phyloP scores from a whole-genome alignment of 2,888 invertebrate species.

The Drepana falcataria region DNA sequence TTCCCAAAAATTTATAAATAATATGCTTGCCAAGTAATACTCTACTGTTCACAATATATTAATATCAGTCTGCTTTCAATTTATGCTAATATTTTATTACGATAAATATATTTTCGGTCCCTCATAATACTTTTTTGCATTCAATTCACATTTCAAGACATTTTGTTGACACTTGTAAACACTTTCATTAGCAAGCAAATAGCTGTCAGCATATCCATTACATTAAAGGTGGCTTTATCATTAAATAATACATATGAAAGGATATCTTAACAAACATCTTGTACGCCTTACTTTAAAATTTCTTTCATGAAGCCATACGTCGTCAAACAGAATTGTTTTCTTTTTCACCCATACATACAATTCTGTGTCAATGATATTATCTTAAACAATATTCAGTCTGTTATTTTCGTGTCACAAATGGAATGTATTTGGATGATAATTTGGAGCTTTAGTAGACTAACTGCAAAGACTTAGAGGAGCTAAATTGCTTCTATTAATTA shows the following conservation, averaged over 20 bases:
- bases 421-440: slow-evolving; percentile 39
- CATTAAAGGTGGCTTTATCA: not conserved
- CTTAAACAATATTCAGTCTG: slow-evolving; percentile 53
- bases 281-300: too few relatives aligned
- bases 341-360: slow-evolving; percentile 20
- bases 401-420: slow-evolving; percentile 35
- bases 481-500: too few relatives aligned
- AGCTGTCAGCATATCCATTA: not conserved
- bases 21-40: slow-evolving; percentile 15
- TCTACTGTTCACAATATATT: slow-evolving; percentile 44
- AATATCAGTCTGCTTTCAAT: slow-evolving; percentile 60
- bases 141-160: slow-evolving; percentile 19
- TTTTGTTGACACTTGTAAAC: slow-evolving; percentile 10
- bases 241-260: too few relatives aligned
- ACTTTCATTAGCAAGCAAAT: not conserved
- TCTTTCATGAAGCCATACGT: not conserved
- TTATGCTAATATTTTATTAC: slow-evolving; percentile 46
- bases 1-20: not conserved
- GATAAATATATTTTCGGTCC: slow-evolving; percentile 59
- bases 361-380: slow-evolving; percentile 22
- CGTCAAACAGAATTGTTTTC: slow-evolving; percentile 8
- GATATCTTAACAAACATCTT: too few relatives aligned
- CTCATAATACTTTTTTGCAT: slow-evolving; percentile 53
- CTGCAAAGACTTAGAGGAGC: too few relatives aligned
- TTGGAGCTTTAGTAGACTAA: not conserved